Evolutionary conservation across 2,113 vertebrate genomes (phyloP).

Genomic region (Cyprinodon variegatus): DNA sequence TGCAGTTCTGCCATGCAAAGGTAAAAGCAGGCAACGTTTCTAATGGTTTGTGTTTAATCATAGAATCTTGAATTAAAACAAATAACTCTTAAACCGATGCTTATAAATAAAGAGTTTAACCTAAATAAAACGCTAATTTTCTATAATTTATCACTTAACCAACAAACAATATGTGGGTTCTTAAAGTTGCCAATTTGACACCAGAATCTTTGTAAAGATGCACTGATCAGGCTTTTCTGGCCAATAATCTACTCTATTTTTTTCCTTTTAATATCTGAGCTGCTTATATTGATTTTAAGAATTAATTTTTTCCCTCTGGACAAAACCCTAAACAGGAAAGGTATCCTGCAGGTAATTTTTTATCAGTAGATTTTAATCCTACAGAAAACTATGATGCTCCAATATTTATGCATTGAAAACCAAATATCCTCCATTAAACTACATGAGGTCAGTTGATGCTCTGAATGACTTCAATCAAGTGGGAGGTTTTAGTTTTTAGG

Average conservation of each 20-base stretch:
- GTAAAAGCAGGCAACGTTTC: conserved; percentile 32
- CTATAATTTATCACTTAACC: not conserved
- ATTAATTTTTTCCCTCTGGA: not conserved
- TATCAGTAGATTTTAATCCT: not conserved
- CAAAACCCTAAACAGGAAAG: not conserved
- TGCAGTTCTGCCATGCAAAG: conserved; percentile 54
- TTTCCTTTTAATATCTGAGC: too few relatives aligned
- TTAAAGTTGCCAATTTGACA: not conserved
- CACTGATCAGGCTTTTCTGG: not conserved
- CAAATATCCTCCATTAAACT: not conserved
- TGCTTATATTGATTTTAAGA: not conserved
- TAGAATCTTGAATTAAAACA: not conserved
- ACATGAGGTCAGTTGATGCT: not conserved
- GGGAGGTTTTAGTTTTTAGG: not conserved
- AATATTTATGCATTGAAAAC: not conserved
- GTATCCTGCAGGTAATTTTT: not conserved
- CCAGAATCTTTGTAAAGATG: not conserved
- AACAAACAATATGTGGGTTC: not conserved
- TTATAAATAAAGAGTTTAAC: not conserved
- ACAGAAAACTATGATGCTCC: not conserved
- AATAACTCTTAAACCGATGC: not conserved
- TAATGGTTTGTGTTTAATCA: not conserved
- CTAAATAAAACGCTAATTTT: not conserved
- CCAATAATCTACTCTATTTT: not conserved
- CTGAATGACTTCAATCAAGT: not conserved